Conservation (phyloP, 2,888 invertebrate genomes). For the Leucophora obtusa region DNA sequence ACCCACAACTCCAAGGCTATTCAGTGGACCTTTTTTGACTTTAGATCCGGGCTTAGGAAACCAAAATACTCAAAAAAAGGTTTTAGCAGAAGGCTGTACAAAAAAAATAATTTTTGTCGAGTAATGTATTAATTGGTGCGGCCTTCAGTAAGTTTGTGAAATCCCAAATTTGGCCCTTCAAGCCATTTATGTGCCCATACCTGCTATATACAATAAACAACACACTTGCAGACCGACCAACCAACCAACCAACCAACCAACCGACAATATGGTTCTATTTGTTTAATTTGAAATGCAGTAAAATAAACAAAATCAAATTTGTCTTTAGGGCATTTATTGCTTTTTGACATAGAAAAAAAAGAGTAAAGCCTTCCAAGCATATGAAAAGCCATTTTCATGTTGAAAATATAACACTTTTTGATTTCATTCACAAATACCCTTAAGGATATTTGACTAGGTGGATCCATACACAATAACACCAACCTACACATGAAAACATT, state of each 20-base stretch:
- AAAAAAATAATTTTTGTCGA: no score
- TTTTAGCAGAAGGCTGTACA: no score
- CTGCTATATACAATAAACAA: conserved; percentile 48
- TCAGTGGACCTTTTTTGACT: no score
- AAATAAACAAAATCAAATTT: conserved; percentile 48
- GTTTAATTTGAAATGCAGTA: conserved; percentile 35
- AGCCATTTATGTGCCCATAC: no score
- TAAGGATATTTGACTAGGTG: conserved; percentile 55
- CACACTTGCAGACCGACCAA: background rate
- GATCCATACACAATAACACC: conserved; percentile 21
- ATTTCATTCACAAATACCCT: conserved; percentile 27
- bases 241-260: background rate
- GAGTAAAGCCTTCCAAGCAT: background rate
- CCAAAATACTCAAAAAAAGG: no score
- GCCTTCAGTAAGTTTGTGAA: no score
- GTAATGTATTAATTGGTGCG: no score
- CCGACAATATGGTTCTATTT: no score
- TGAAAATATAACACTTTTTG: conserved; percentile 49
- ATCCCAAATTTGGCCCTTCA: no score
- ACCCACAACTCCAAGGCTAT: no score
- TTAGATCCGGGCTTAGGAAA: no score
- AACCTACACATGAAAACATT: conserved; percentile 23
- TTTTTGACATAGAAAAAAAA: background rate
- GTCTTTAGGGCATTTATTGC: conserved; percentile 42
- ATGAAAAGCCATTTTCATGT: conserved; percentile 11